These are phyloP conservation scores for Caenorhabditis panamensis DNA, from an alignment of 2,888 invertebrate genomes.

Conservation along the genomic window DNA sequence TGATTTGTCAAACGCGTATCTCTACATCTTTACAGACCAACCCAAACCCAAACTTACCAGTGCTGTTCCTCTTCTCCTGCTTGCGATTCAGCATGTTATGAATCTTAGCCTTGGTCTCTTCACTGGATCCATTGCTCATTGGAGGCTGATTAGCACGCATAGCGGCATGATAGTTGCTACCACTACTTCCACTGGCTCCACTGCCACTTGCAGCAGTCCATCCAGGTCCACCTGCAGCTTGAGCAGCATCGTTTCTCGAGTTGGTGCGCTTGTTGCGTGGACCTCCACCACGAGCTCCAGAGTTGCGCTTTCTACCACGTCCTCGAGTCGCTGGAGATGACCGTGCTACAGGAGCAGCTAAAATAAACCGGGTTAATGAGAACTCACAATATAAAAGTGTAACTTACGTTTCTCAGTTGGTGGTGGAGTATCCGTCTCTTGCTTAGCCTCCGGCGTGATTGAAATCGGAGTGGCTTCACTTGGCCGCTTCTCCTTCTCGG, in stretches of 20 bases:
- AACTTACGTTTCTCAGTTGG: slow-evolving; percentile 18
- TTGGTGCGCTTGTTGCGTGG: slow-evolving; percentile 54
- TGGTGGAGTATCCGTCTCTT: slow-evolving; percentile 30
- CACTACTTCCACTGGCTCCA: neutral
- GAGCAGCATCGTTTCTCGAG: slow-evolving; percentile 29
- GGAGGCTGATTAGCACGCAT: slow-evolving; percentile 48
- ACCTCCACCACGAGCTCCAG: slow-evolving; percentile 51
- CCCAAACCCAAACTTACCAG: slow-evolving; percentile 50
- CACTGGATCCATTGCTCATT: slow-evolving; percentile 63
- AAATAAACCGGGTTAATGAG: neutral
- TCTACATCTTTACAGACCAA: neutral
- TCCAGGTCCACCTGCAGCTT: slow-evolving; percentile 5
- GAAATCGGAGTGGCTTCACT: slow-evolving; percentile 2
- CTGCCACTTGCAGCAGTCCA: neutral
- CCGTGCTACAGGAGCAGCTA: slow-evolving; percentile 47
- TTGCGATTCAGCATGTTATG: slow-evolving; percentile 40
- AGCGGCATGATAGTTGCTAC: slow-evolving; percentile 33
- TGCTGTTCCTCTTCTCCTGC: slow-evolving; percentile 51
- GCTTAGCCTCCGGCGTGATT: slow-evolving; percentile 13
- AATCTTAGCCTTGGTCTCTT: slow-evolving; percentile 49
- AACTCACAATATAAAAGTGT: neutral
- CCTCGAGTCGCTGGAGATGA: slow-evolving; percentile 47
- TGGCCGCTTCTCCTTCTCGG: slow-evolving; percentile 12
- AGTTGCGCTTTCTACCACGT: slow-evolving; percentile 50
- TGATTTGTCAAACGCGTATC: slow-evolving; percentile 6